phyloP scores from a whole-genome alignment of 2,113 vertebrate species.

The Trogon melanurus region DNA sequence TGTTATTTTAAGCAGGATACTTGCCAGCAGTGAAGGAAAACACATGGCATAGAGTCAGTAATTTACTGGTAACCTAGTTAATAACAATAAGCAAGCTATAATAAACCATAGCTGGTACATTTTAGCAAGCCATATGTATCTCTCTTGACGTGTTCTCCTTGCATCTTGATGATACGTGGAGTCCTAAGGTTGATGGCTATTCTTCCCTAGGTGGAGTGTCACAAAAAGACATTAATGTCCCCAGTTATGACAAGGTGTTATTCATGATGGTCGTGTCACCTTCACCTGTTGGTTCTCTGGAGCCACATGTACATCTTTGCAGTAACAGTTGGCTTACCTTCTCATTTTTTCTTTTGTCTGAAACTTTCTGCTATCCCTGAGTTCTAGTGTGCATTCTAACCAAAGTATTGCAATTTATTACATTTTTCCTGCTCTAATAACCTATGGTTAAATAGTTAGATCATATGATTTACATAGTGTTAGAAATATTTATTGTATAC shows the following conservation, averaged over 20 bases:
- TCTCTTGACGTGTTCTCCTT: not conserved
- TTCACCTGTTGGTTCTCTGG: not conserved
- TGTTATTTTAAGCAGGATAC: not conserved
- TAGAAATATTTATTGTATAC: not conserved
- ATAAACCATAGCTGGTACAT: not conserved
- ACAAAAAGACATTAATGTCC: not conserved
- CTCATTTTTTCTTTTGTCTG: not conserved
- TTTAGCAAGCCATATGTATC: not conserved
- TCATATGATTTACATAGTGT: not conserved
- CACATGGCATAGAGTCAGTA: not conserved
- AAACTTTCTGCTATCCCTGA: not conserved
- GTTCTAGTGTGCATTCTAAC: not conserved
- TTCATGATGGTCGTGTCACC: accelerated
- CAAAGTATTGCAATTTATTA: not conserved
- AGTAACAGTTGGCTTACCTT: not conserved
- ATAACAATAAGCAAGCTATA: not conserved
- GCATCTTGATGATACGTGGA: not conserved
- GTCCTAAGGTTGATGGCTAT: not conserved
- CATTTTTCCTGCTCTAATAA: not conserved
- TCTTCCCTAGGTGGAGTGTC: not conserved
- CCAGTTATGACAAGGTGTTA: not conserved
- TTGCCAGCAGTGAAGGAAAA: not conserved
- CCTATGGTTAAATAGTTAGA: not conserved
- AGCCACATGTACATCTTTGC: not conserved
- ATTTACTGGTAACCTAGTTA: not conserved